phyloP scores from a whole-genome alignment of 2,113 vertebrate species.

The Oncorhynchus gorbuscha region DNA sequence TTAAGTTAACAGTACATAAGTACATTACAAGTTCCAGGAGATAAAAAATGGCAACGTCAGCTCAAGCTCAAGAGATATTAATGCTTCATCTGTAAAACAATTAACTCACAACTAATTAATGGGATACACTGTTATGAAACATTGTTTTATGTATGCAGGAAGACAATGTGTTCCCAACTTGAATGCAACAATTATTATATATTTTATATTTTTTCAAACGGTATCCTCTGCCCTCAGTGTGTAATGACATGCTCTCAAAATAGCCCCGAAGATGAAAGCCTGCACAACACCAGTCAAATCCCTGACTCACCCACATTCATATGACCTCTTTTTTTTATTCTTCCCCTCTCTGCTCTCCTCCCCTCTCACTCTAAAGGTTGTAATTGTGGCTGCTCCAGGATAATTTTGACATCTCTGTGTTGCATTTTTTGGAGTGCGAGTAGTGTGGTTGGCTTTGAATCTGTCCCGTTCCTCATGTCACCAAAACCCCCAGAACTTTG shows the following conservation, averaged over 20 bases:
- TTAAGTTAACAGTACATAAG: constrained; percentile 11
- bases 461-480: constrained; percentile 17
- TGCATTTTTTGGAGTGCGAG: constrained; percentile 37
- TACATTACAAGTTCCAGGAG: constrained; percentile 32
- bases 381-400: constrained; percentile 61
- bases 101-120: constrained; percentile 43
- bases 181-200: background rate
- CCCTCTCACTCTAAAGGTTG: constrained; percentile 46
- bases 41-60: constrained; percentile 33
- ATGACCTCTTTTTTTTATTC: constrained; percentile 30
- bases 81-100: constrained; percentile 33
- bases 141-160: constrained; percentile 14
- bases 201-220: background rate
- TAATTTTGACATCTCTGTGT: constrained; percentile 43
- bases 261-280: constrained; percentile 43
- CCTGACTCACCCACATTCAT: constrained; percentile 49
- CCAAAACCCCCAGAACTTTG: constrained; percentile 16
- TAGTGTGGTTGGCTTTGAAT: constrained; percentile 40
- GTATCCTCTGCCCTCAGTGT: background rate
- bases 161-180: constrained; percentile 6
- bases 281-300: constrained; percentile 33
- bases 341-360: constrained; percentile 35
- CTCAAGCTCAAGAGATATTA: constrained; percentile 30
- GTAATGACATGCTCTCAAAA: constrained; percentile 41
- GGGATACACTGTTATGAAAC: constrained; percentile 6